Percentiles rank a stretch among this genome's conserved stretches.
phyloP scores from a whole-genome alignment of 64 coral and sea anemone genomes.

The Anthopleura sola region DNA sequence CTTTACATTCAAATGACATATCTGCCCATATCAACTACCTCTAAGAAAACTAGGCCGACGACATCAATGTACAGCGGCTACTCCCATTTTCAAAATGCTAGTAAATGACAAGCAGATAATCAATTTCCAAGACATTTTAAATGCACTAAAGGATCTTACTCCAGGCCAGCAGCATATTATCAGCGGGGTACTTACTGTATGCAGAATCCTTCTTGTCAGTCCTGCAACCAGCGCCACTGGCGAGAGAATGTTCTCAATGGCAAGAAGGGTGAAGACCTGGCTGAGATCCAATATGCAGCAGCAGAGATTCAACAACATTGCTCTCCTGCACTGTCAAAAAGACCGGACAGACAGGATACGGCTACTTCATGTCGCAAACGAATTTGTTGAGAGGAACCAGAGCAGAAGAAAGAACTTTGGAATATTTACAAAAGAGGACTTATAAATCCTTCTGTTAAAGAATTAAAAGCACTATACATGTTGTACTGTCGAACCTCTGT shows the following conservation, averaged over 20 bases:
- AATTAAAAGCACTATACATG: too few relatives aligned
- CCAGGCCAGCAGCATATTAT: constrained; percentile 52
- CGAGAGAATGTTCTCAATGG: constrained; percentile 59
- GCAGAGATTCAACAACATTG: constrained; percentile 64
- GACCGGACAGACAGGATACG: constrained; percentile 56
- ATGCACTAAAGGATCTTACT: constrained; percentile 42
- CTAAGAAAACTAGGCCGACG: constrained; percentile 41
- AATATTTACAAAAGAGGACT: not conserved
- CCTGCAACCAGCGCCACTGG: constrained; percentile 62
- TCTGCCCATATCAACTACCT: constrained; percentile 44
- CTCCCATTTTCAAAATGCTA: constrained; percentile 59
- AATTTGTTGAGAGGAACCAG: constrained; percentile 44
- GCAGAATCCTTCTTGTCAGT: constrained; percentile 38
- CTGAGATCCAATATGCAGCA: constrained; percentile 52
- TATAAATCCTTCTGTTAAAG: not conserved
- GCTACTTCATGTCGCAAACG: constrained; percentile 49
- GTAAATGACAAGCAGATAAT: constrained; percentile 36
- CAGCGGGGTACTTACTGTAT: constrained; percentile 38
- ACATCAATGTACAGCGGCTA: constrained; percentile 57
- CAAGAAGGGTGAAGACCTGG: constrained; percentile 63
- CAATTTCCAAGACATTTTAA: constrained; percentile 64
- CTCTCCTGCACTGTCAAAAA: constrained; percentile 59
- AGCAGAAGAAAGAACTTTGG: too few relatives aligned
- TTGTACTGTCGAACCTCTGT: not conserved
- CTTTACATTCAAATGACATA: constrained; percentile 53